Evolutionary conservation across 2,888 invertebrate species (phyloP), one percentile per base, ranked within the genome.

Genomic region (Timandra comae): DNA sequence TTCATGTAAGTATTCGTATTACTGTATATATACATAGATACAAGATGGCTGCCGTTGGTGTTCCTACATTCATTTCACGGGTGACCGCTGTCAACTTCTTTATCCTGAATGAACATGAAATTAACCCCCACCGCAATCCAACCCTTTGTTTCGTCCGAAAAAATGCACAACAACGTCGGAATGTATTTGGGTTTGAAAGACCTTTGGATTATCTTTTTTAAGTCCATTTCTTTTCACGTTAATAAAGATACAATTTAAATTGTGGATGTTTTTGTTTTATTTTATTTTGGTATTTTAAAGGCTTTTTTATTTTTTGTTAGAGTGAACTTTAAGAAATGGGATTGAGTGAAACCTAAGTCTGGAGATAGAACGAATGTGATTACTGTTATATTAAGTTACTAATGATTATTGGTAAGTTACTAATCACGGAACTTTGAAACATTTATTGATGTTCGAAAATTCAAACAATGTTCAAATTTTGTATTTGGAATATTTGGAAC

Each of bases 401-500:
- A n/a, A n/a, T n/a, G n/a, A n/a, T n/a, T n/a, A n/a, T n/a, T n/a
- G n/a, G n/a, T n/a, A n/a, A n/a, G n/a, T n/a, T n/a, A n/a, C n/a
- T n/a, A n/a, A n/a, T n/a, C n/a, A n/a, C n/a, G n/a, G n/a, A n/a
- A n/a, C n/a, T n/a, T n/a, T n/a, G 6, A 16, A 16, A 16, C 6
- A 1, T 16, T 16, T 16, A 6, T 16, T 16, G 16, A 16, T 16
- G 7, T 38, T 23, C 29, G 34, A 35, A 38, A 36, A 33, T 27
- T 21, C 34, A 7, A 24, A 24, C 24, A 60, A 53, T 55, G 50
- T 60, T 41, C 30, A 30, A 45, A 44, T 38, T 43, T 41, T 49
- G 49, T 46, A 57, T 62, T 53, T 32, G 42, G 52, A 63, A 67
- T 46, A 57, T 62, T 53, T 32, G 42, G 52, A 63, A 67, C 61